These are phyloP conservation scores for Danio choprae DNA, from an alignment of 2,797 vertebrate species.

Conservation along the genomic window DNA sequence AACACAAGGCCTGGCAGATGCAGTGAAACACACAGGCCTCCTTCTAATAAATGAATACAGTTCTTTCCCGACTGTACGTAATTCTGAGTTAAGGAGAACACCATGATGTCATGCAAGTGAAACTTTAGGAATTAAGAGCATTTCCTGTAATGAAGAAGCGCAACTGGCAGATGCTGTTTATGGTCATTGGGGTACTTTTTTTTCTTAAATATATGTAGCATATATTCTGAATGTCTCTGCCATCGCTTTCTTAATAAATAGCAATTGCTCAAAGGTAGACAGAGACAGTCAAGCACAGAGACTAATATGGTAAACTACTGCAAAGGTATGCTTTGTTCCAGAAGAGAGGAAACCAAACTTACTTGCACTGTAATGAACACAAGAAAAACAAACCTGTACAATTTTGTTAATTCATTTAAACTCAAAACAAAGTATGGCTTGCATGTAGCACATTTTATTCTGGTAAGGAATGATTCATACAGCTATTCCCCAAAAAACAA, in stretches of 20 bases:
- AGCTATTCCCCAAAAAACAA: background rate
- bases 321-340: constrained; percentile 34
- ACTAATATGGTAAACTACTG: constrained; percentile 53
- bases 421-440: background rate
- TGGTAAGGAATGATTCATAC: background rate
- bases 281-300: constrained; percentile 40
- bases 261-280: constrained; percentile 39
- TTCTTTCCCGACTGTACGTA: constrained; percentile 67
- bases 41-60: constrained; percentile 78
- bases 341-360: constrained; percentile 6
- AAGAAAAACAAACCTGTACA: background rate
- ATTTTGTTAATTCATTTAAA: background rate
- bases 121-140: constrained; percentile 68
- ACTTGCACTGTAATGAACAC: background rate
- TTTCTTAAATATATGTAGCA: constrained; percentile 27
- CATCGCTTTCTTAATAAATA: constrained; percentile 42
- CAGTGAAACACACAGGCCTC: constrained; percentile 70
- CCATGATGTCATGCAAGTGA: constrained; percentile 64
- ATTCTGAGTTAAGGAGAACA: constrained; percentile 68
- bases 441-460: background rate
- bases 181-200: background rate
- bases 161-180: constrained; percentile 35
- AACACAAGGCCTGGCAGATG: constrained; percentile 66
- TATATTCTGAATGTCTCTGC: constrained; percentile 29
- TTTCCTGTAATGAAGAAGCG: constrained; percentile 68